These are phyloP conservation scores for Theonella swinhoei DNA, from an alignment of 37 sponge, comb jelly and placozoan species.

Conservation along the genomic window DNA sequence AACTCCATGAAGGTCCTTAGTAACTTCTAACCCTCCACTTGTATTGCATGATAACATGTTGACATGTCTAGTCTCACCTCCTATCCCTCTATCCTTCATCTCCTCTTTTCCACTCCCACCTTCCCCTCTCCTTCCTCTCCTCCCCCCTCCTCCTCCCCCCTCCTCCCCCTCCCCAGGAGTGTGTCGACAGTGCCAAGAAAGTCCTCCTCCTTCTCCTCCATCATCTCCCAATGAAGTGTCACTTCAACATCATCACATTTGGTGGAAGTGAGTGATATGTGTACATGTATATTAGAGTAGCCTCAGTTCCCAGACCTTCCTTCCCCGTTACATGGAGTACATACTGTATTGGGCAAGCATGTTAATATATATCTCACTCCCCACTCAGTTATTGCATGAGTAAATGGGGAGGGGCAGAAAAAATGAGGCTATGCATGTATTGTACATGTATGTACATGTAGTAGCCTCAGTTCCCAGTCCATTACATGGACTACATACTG, in stretches of 20 bases:
- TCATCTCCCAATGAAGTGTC: constrained; percentile 80
- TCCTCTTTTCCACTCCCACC: background rate
- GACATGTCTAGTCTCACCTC: background rate
- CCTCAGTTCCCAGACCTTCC: background rate
- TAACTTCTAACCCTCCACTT: background rate
- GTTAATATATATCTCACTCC: background rate
- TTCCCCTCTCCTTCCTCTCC: background rate
- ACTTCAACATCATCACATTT: constrained; percentile 83
- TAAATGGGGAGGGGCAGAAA: background rate
- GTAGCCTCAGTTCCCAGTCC: too few relatives aligned
- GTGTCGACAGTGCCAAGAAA: constrained; percentile 73
- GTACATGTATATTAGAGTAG: background rate
- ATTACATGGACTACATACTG: too few relatives aligned
- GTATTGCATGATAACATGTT: background rate
- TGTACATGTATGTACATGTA: too few relatives aligned
- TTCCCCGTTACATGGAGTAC: too few relatives aligned
- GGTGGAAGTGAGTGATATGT: constrained; percentile 65
- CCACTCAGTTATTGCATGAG: too few relatives aligned
- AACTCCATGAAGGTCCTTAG: constrained; percentile 90
- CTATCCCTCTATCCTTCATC: background rate
- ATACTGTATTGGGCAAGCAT: background rate
- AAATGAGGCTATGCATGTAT: too few relatives aligned
- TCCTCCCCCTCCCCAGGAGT: constrained; percentile 30
- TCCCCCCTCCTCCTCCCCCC: background rate
- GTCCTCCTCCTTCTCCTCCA: constrained; percentile 77